Base-by-base conservation (phyloP, 1,140 invertebrate species). In the Apis laboriosa region DNA sequence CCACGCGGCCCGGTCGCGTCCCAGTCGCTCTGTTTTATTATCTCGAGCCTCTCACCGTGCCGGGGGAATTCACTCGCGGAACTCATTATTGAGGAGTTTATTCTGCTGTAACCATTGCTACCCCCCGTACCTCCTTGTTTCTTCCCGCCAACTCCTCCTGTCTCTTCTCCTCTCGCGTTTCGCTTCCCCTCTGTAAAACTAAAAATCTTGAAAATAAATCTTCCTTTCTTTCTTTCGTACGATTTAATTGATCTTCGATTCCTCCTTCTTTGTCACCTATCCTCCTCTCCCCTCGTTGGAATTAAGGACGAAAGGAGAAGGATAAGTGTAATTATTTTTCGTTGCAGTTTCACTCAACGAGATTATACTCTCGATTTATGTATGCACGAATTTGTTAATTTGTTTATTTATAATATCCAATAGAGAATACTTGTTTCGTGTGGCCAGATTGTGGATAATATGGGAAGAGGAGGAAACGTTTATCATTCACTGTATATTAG, bases 11-110 rank as follows among this genome's bases (percentile, higher is more conserved):
- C 76, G 51, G 51, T 51, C 66, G 78, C 81, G 84, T 88, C 78
- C 82, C 81, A 43, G 64, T 85, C 83, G 88, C 92, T 91, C 91
- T 92, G 89, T 93, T 94, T 94, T 94, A 94, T 94, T 93, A 93
- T 94, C 90, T 91, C 90, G 89, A 90, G 90, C 91, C 92, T 93
- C 87, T 84, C 78, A 7, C 34, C 78, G 91, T 91, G 90, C 90
- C 90, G 87, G 89, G 91, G 88, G 92, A 94, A 94, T 93, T 93
- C 91, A 92, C 92, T 92, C 90, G 89, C 87, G 90, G 90, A 91
- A 93, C 93, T 94, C 93, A 94, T 94, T 94, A 94, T 94, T 92
- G 92, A 93, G 91, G 92, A 92, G 93, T 94, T 94, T 94, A 94
- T 94, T 94, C 93, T 93, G 92, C 92, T 93, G 88, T 92, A 92